A percentile compares a stretch with the other conserved stretches of the same genome.
Conservation (phyloP, 2,113 vertebrate species). For the Oreochromis aureus region DNA sequence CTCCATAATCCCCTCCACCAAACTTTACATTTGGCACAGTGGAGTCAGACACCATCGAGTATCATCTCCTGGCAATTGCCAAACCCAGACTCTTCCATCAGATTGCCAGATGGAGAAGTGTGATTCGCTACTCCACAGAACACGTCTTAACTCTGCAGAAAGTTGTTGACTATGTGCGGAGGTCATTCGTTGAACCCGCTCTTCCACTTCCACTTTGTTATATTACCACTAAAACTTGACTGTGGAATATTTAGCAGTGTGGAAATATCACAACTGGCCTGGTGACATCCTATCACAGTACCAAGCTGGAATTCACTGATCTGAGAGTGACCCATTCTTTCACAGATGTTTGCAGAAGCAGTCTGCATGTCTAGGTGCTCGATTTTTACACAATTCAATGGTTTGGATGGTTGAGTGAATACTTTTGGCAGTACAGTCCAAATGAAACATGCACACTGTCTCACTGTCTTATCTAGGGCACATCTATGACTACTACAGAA, state of each 20-base stretch:
- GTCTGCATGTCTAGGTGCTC: background rate
- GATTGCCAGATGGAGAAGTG: background rate
- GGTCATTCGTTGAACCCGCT: background rate
- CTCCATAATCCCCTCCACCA: background rate
- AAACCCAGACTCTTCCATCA: background rate
- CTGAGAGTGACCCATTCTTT: background rate
- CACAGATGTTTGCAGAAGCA: background rate
- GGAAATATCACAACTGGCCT: background rate
- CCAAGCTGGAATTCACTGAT: background rate
- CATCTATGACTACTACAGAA: background rate
- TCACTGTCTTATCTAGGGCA: background rate
- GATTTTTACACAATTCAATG: background rate
- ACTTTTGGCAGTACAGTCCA: background rate
- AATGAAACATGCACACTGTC: background rate
- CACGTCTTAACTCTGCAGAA: background rate
- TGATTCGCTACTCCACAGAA: background rate
- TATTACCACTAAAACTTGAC: background rate
- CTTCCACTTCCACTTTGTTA: background rate
- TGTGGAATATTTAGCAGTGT: background rate
- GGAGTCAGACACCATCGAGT: background rate
- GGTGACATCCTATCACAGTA: background rate
- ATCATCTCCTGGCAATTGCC: background rate
- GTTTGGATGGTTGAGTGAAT: background rate
- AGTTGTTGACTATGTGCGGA: background rate
- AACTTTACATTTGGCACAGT: background rate